Percentiles rank a stretch among this genome's conserved stretches.
Conservation (phyloP, 2,113 vertebrate genomes). For the Antidorcas marsupialis region DNA sequence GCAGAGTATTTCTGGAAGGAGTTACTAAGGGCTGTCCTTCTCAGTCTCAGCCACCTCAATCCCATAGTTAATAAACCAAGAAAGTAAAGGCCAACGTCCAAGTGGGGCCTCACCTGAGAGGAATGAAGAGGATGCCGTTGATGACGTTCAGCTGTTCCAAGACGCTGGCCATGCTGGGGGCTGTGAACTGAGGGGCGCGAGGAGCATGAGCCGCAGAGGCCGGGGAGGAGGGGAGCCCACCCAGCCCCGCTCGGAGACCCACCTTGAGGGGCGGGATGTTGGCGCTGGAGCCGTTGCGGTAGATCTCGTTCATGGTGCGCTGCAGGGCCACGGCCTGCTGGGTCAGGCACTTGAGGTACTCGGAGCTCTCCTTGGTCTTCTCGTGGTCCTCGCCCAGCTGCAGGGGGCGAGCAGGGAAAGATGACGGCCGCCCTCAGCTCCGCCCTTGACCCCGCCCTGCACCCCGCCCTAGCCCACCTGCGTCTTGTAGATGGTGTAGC, state of each 20-base stretch:
- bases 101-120: conserved; percentile 87
- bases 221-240: rapidly evolving
- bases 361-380: conserved; percentile 98
- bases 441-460: rapidly evolving
- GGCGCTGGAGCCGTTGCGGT: conserved; percentile 95
- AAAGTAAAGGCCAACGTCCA: not conserved
- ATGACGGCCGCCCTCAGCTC: rapidly evolving
- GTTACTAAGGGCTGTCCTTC: not conserved
- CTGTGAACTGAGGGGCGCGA: conserved; percentile 87
- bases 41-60: not conserved
- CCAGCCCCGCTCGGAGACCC: not conserved
- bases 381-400: conserved; percentile 97
- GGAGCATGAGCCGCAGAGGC: rapidly evolving
- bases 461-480: conserved; percentile 77
- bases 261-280: conserved; percentile 98
- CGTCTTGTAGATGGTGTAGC: conserved; percentile 98
- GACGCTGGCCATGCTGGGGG: conserved; percentile 97
- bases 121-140: conserved; percentile 99
- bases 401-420: rapidly evolving
- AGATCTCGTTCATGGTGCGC: conserved; percentile 99
- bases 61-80: not conserved
- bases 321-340: conserved; percentile 98
- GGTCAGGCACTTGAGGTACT: conserved; percentile 98
- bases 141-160: conserved; percentile 98
- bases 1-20: not conserved